Percentiles rank a stretch among this genome's conserved stretches.
Evolutionary conservation across 2,888 invertebrate genomes (phyloP).

Genomic region (Embidobia sp.): DNA sequence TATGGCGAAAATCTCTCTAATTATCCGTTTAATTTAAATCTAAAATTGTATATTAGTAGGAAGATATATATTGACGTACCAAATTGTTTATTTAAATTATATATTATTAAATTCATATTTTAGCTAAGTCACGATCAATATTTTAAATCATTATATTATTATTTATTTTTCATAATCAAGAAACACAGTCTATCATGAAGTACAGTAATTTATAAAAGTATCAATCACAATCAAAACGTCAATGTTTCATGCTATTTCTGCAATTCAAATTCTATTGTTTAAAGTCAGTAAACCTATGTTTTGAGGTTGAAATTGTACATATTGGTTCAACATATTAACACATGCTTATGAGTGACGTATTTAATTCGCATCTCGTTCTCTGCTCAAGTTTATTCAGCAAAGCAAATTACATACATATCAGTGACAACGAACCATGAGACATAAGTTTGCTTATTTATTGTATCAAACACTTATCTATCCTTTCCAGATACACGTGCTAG

Average conservation of each 20-base stretch:
- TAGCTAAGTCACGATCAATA: no score
- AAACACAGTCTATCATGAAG: constrained; percentile 17
- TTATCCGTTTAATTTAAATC: no score
- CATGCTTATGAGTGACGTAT: constrained; percentile 32
- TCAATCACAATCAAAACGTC: constrained; percentile 30
- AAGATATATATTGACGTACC: no score
- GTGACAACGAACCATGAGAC: constrained; percentile 12
- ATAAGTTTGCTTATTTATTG: constrained; percentile 32
- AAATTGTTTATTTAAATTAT: no score
- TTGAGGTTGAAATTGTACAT: neutral
- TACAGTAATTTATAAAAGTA: constrained; percentile 31
- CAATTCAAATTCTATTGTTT: constrained; percentile 32
- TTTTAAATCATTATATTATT: no score
- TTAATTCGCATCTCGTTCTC: constrained; percentile 28
- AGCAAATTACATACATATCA: constrained; percentile 8
- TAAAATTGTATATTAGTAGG: no score
- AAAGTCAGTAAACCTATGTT: neutral
- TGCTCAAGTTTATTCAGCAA: constrained; percentile 3
- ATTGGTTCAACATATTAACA: constrained; percentile 18
- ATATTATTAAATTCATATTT: no score
- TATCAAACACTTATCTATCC: constrained; percentile 35
- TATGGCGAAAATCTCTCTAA: no score
- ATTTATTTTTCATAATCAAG: constrained; percentile 25
- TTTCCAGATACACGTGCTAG: constrained; percentile 24
- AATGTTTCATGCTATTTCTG: constrained; percentile 22